Evolutionary conservation across 2,113 vertebrate species (phyloP).

Genomic region (Planiliza haematocheilus): DNA sequence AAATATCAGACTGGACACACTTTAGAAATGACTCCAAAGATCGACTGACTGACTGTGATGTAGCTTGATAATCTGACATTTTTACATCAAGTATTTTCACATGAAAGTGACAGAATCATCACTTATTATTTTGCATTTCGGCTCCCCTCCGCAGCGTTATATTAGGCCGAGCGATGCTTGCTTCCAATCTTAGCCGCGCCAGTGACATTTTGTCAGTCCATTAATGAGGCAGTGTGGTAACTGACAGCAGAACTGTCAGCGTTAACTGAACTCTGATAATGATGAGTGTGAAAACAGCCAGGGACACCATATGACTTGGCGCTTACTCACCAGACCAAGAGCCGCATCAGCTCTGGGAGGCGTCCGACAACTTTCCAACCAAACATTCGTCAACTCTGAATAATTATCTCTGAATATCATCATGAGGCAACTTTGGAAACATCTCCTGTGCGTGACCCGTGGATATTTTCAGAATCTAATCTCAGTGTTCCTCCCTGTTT

Average conservation of each 20-base stretch:
- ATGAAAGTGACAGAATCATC: background rate
- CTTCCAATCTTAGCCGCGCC: constrained; percentile 31
- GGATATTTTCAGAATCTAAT: background rate
- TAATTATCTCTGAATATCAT: constrained; percentile 8
- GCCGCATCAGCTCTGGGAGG: background rate
- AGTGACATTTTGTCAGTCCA: constrained; percentile 46
- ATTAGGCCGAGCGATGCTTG: constrained; percentile 17
- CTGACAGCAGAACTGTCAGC: constrained; percentile 35
- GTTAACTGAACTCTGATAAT: constrained; percentile 29
- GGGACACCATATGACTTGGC: background rate
- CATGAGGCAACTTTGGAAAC: background rate
- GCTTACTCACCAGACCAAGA: background rate
- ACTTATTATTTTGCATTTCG: constrained; percentile 8
- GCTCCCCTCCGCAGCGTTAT: constrained; percentile 3
- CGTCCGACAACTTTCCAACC: constrained; percentile 8
- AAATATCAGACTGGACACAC: no score
- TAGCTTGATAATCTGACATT: background rate
- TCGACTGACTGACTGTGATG: no score
- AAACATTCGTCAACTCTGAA: background rate
- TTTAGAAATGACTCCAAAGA: no score
- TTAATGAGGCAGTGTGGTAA: constrained; percentile 48
- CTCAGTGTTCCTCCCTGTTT: background rate
- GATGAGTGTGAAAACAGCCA: constrained; percentile 22
- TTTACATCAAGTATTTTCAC: background rate
- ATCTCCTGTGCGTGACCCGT: background rate